Evolutionary conservation across 2,888 invertebrate species (phyloP).

Genomic region (Pilophorus perplexus): DNA sequence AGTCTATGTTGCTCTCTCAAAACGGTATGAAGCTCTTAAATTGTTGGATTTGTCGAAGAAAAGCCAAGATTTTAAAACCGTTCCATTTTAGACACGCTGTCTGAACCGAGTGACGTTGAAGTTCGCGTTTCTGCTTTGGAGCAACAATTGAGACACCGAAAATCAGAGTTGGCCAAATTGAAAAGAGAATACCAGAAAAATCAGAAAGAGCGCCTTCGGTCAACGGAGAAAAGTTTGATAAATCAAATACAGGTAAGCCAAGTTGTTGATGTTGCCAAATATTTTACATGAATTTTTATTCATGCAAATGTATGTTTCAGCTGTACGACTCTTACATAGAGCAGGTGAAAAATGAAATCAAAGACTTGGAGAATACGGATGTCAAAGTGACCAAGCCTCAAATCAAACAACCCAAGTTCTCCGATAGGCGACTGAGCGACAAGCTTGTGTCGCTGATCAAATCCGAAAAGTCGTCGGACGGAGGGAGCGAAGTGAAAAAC

Average conservation of each 20-base stretch:
- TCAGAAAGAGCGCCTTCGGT: conserved; percentile 54
- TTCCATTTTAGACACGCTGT: conserved; percentile 42
- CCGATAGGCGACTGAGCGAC: conserved; percentile 44
- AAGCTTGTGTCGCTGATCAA: conserved; percentile 4
- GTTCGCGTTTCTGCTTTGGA: conserved; percentile 55
- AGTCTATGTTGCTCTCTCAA: conserved; percentile 50
- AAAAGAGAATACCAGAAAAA: conserved; percentile 54
- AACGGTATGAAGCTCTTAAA: conserved; percentile 48
- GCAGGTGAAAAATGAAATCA: conserved; percentile 51
- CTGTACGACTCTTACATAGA: conserved; percentile 51
- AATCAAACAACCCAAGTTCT: conserved; percentile 54
- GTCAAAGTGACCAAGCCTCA: conserved; percentile 51
- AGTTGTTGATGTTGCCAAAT: no score
- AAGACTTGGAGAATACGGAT: conserved; percentile 51
- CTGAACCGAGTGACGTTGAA: conserved; percentile 57
- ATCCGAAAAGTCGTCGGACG: conserved; percentile 15
- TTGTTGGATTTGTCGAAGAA: neutral
- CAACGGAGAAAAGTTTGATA: conserved; percentile 55
- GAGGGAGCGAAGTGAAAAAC: conserved; percentile 18
- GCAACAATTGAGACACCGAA: conserved; percentile 55
- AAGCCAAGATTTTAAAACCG: neutral
- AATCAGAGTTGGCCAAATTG: conserved; percentile 55
- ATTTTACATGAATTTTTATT: neutral
- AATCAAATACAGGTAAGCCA: conserved; percentile 56
- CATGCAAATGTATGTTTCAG: conserved; percentile 48